Conservation (phyloP, 2,113 vertebrate genomes). For the Sapayoa aenigma region DNA sequence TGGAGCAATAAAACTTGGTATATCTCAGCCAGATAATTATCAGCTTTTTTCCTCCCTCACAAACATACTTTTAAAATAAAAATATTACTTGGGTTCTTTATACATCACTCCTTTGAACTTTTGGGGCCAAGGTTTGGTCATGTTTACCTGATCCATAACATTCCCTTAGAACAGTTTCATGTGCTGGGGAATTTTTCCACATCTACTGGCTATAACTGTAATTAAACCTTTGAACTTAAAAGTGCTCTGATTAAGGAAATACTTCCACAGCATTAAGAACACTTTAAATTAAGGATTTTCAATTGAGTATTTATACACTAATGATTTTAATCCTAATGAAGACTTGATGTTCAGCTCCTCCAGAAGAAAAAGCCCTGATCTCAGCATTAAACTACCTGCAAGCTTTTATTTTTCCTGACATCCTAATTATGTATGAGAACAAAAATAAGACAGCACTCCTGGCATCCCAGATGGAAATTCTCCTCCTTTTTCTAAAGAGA, state of each 20-base stretch:
- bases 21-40: neutral
- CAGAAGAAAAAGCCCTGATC: neutral
- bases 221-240: neutral
- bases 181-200: neutral
- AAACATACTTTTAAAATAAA: neutral
- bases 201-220: neutral
- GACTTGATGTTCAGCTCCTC: neutral
- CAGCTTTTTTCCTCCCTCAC: neutral
- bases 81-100: neutral
- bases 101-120: neutral
- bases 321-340: neutral
- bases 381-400: neutral
- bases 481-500: neutral
- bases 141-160: neutral
- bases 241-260: neutral
- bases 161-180: neutral
- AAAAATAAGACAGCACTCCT: neutral
- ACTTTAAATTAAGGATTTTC: neutral
- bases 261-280: neutral
- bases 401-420: neutral
- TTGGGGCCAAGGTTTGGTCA: too few relatives aligned
- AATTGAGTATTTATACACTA: neutral
- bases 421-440: conserved; percentile 50
- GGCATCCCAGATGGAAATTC: conserved; percentile 30
- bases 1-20: neutral